Conservation (phyloP, 2,113 vertebrate species). For the Gallinago jamesoni region DNA sequence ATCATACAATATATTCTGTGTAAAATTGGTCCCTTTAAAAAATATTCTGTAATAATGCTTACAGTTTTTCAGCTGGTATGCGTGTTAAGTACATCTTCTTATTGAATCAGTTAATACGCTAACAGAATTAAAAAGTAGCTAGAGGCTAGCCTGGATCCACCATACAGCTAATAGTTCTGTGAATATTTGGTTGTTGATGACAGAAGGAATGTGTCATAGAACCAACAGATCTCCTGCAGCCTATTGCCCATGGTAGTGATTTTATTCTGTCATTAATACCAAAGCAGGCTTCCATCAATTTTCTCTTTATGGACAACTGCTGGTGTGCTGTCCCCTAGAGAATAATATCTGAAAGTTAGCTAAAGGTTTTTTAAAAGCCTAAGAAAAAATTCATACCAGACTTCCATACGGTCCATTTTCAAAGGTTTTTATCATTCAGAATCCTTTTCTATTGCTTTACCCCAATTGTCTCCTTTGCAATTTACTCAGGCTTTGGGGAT, state of each 20-base stretch:
- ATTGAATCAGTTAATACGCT: not conserved
- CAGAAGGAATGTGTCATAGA: not conserved
- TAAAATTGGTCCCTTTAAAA: not conserved
- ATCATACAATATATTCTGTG: not conserved
- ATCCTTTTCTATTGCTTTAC: not conserved
- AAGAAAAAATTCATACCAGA: not conserved
- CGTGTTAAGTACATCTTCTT: not conserved
- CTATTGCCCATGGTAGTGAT: not conserved
- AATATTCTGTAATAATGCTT: not conserved
- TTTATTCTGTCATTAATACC: not conserved
- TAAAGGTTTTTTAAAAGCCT: not conserved
- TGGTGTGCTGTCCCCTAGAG: not conserved
- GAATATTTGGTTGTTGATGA: not conserved
- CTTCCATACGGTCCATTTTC: not conserved
- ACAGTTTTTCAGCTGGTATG: not conserved
- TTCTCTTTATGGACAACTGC: not conserved
- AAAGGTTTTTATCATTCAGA: not conserved
- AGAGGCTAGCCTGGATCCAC: not conserved
- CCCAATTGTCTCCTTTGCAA: rapidly evolving
- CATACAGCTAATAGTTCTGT: not conserved
- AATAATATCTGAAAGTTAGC: not conserved
- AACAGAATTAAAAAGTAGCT: not conserved
- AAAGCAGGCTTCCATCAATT: not conserved
- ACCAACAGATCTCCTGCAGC: not conserved
- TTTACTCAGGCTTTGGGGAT: not conserved